A percentile compares a stretch with the other conserved stretches of the same genome.
Evolutionary conservation across 2,888 invertebrate genomes (phyloP).

Genomic region (Aphelenchoides bicaudatus): DNA sequence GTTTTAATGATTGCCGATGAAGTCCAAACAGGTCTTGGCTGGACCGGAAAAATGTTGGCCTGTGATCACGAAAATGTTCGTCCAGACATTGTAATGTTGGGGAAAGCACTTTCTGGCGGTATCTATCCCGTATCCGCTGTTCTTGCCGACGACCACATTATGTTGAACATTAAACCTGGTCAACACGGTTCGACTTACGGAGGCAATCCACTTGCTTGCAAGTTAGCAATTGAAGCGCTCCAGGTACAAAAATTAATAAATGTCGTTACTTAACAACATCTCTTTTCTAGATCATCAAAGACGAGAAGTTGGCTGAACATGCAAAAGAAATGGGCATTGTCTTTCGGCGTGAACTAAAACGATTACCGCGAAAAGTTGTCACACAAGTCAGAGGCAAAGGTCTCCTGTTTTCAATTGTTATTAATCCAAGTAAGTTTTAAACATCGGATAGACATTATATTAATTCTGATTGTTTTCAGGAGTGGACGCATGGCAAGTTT

Average conservation of each 20-base stretch:
- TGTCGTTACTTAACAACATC: too few relatives aligned
- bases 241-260: too few relatives aligned
- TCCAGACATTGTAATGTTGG: conserved; percentile 84
- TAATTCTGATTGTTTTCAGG: conserved; percentile 66
- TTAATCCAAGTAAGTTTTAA: conserved; percentile 61
- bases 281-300: conserved; percentile 67
- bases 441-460: not conserved
- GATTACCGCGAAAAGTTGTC: conserved; percentile 74
- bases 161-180: conserved; percentile 82
- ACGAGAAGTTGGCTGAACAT: conserved; percentile 83
- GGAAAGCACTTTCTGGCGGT: conserved; percentile 90
- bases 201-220: conserved; percentile 88
- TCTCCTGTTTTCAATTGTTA: conserved; percentile 81
- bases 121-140: conserved; percentile 82
- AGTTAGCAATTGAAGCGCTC: conserved; percentile 80
- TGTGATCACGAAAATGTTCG: conserved; percentile 77
- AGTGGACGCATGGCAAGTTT: conserved; percentile 83
- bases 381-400: conserved; percentile 79
- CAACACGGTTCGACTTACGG: conserved; percentile 95
- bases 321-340: conserved; percentile 74
- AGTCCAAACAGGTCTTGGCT: conserved; percentile 85
- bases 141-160: conserved; percentile 76
- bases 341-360: conserved; percentile 71
- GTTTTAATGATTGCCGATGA: conserved; percentile 92
- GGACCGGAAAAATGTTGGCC: conserved; percentile 72